A percentile compares a stretch with the other conserved stretches of the same genome.
Conservation (phyloP, 2,888 invertebrate species). For the Selenia dentaria region DNA sequence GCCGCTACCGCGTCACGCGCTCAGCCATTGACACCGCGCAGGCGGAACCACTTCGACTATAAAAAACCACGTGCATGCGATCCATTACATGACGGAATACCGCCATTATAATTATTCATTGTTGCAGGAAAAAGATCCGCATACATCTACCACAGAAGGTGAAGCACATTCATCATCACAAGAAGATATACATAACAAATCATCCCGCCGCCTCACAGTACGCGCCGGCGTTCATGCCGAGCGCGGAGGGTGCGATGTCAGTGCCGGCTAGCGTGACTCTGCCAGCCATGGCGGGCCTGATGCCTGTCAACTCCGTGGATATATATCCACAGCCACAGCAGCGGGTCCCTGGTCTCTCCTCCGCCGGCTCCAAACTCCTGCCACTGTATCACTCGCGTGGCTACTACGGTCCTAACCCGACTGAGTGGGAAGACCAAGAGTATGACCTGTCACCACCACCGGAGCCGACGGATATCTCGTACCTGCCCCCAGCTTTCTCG, state of each 20-base stretch:
- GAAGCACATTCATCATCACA: conserved; percentile 82
- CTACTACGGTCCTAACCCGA: conserved; percentile 72
- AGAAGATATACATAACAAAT: conserved; percentile 81
- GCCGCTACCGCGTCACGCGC: conserved; percentile 66
- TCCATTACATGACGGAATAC: conserved; percentile 48
- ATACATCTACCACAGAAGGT: conserved; percentile 84
- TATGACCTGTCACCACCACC: conserved; percentile 61
- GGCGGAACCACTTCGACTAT: conserved; percentile 58
- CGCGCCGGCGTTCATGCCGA: conserved; percentile 75
- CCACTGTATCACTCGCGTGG: conserved; percentile 76
- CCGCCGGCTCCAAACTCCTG: conserved; percentile 66
- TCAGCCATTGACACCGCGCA: conserved; percentile 66
- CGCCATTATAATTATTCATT: conserved; percentile 57
- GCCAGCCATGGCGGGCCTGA: conserved; percentile 58
- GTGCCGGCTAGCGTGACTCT: conserved; percentile 63
- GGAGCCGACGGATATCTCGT: conserved; percentile 53
- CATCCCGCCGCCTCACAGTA: conserved; percentile 76
- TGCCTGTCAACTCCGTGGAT: conserved; percentile 66
- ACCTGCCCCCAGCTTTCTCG: conserved; percentile 53
- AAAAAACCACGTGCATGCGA: conserved; percentile 62
- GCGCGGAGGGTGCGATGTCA: conserved; percentile 69
- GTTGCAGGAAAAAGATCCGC: conserved; percentile 83
- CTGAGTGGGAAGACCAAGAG: conserved; percentile 66
- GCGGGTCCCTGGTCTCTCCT: conserved; percentile 43
- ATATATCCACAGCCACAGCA: conserved; percentile 54